These are phyloP conservation scores for Dipodomys merriami DNA, from an alignment of 2,113 vertebrate genomes.

Conservation along the genomic window DNA sequence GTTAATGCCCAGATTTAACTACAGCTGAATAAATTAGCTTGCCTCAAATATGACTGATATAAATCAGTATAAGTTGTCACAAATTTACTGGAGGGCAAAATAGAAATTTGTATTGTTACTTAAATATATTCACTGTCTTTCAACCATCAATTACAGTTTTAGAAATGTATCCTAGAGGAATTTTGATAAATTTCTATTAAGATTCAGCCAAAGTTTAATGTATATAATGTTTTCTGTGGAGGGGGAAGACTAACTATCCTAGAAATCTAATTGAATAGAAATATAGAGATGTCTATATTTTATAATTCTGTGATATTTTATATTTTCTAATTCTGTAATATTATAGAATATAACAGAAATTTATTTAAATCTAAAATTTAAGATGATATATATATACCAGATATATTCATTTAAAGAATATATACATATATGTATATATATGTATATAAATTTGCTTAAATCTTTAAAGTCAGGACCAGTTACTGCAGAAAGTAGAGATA, in stretches of 20 bases:
- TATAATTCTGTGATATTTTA: too few relatives aligned
- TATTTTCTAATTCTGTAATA: too few relatives aligned
- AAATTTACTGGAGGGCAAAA: constrained; percentile 56
- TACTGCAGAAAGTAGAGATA: constrained; percentile 4
- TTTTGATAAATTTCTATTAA: constrained; percentile 35
- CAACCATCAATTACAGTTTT: constrained; percentile 41
- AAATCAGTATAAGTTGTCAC: constrained; percentile 58
- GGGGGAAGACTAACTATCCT: not conserved
- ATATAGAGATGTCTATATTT: too few relatives aligned
- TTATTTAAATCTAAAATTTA: not conserved
- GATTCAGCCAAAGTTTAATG: constrained; percentile 31
- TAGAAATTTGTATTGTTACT: constrained; percentile 54
- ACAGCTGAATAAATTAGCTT: constrained; percentile 48
- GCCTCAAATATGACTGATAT: not conserved
- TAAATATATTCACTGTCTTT: constrained; percentile 48
- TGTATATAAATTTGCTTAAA: not conserved
- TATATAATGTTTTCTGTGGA: not conserved
- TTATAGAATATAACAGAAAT: not conserved
- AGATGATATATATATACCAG: not conserved
- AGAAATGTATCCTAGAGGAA: constrained; percentile 49
- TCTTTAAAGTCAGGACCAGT: not conserved
- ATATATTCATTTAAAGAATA: not conserved
- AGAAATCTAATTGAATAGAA: too few relatives aligned
- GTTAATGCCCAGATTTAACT: constrained; percentile 56
- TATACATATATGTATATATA: not conserved